These are phyloP conservation scores for Cryptotermes secundus DNA, from an alignment of 1,140 invertebrate species.

Conservation along the genomic window DNA sequence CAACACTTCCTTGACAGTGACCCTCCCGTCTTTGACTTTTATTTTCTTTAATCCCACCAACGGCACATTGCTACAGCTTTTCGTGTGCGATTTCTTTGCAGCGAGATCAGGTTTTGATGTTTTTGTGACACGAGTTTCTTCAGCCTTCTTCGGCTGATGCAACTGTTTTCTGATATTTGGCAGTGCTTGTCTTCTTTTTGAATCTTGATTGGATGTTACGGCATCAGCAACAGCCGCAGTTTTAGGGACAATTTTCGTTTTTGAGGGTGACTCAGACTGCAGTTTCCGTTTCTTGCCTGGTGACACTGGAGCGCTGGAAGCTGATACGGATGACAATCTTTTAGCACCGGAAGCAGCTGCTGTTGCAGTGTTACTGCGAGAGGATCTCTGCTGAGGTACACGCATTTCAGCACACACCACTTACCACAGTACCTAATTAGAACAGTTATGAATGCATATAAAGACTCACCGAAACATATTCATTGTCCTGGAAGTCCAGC, in stretches of 20 bases:
- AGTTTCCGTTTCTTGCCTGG: slow-evolving; percentile 21
- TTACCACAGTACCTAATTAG: not conserved
- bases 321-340: slow-evolving; percentile 5
- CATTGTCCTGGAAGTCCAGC: not conserved
- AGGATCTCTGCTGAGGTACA: not conserved
- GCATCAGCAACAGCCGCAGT: not conserved
- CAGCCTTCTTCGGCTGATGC: not conserved
- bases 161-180: slow-evolving; percentile 12
- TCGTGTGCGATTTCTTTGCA: not conserved
- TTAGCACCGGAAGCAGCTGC: not conserved
- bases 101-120: not conserved
- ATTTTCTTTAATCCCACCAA: not conserved
- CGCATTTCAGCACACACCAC: not conserved
- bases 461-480: not conserved
- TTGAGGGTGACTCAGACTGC: not conserved
- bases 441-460: not conserved
- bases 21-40: not conserved
- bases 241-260: not conserved
- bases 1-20: not conserved
- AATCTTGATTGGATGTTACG: not conserved
- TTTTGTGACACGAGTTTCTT: not conserved
- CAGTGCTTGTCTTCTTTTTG: slow-evolving; percentile 15
- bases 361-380: slow-evolving; percentile 17
- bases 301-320: not conserved
- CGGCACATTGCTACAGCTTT: not conserved